These are phyloP conservation scores for Indri indri DNA, from an alignment of 2,113 vertebrate genomes.

Conservation along the genomic window DNA sequence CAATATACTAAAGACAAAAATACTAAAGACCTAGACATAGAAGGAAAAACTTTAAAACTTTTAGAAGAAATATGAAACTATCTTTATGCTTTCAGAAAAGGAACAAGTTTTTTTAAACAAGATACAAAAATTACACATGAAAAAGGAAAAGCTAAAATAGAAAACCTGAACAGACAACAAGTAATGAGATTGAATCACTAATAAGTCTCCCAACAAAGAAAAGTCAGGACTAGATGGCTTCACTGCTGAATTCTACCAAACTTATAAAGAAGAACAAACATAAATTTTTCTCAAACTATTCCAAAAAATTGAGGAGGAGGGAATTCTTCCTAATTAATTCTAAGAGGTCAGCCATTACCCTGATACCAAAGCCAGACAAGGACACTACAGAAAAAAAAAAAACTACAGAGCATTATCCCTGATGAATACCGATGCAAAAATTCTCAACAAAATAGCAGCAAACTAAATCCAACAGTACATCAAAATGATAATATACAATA, in stretches of 20 bases:
- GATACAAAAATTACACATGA: background rate
- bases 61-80: background rate
- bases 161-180: background rate
- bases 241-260: background rate
- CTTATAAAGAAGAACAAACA: background rate
- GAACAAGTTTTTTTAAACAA: background rate
- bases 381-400: background rate
- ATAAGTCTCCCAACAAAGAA: background rate
- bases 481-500: background rate
- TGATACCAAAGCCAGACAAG: background rate
- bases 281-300: background rate
- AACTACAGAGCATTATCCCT: background rate
- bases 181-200: background rate
- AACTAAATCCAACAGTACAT: background rate
- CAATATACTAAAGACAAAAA: background rate
- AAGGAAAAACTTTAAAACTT: background rate
- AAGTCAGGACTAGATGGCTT: background rate
- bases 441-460: background rate
- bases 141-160: background rate
- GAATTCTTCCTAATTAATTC: background rate
- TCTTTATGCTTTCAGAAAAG: background rate
- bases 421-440: background rate
- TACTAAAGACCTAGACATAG: background rate
- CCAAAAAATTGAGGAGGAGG: background rate
- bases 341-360: background rate